These are phyloP conservation scores for Thelaira solivaga DNA, from an alignment of 2,888 invertebrate genomes.

Conservation along the genomic window DNA sequence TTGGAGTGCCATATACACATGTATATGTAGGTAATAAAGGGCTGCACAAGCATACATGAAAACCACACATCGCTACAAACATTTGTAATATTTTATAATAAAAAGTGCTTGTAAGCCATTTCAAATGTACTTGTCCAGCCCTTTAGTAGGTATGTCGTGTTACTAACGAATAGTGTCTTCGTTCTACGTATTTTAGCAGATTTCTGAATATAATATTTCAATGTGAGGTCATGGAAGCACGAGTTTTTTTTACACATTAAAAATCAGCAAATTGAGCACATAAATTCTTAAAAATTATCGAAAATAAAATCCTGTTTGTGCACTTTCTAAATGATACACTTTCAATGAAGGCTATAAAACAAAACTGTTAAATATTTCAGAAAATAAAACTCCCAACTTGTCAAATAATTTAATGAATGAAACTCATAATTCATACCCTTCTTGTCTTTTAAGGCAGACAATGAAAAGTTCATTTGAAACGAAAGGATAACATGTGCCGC, in stretches of 20 bases:
- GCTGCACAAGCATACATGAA: too few relatives aligned
- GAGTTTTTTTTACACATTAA: constrained; percentile 5
- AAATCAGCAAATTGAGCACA: constrained; percentile 36
- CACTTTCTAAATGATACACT: background rate
- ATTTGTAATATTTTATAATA: too few relatives aligned
- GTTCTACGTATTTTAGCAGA: too few relatives aligned
- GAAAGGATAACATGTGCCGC: constrained; percentile 51
- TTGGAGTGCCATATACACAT: too few relatives aligned
- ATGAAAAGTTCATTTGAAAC: constrained; percentile 18
- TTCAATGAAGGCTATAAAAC: background rate
- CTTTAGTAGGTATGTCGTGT: too few relatives aligned
- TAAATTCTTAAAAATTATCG: background rate
- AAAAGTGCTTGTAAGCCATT: too few relatives aligned
- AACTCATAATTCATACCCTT: background rate
- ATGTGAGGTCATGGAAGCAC: too few relatives aligned
- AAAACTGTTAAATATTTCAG: background rate
- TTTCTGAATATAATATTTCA: too few relatives aligned
- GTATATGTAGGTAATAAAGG: too few relatives aligned
- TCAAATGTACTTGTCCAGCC: too few relatives aligned
- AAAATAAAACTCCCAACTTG: constrained; percentile 34
- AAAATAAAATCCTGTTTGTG: background rate
- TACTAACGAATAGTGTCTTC: too few relatives aligned
- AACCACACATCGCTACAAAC: too few relatives aligned
- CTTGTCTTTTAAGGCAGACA: background rate
- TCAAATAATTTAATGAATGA: constrained; percentile 34